Percentiles rank a stretch among this genome's conserved stretches.
Conservation (phyloP, 2,888 invertebrate species). For the Sabatieria punctata region DNA sequence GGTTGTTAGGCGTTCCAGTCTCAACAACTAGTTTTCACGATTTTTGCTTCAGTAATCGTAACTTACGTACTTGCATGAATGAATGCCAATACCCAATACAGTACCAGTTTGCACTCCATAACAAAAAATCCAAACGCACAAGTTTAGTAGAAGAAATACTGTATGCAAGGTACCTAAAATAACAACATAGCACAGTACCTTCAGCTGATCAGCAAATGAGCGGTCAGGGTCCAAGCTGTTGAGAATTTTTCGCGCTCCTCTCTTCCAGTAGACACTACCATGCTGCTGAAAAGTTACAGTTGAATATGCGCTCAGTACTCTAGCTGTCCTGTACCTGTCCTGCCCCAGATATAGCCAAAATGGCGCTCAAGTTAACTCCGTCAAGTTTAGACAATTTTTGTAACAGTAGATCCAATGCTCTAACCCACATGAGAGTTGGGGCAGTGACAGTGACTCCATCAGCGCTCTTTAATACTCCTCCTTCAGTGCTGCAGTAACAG, state of each 20-base stretch:
- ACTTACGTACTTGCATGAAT: too few species aligned
- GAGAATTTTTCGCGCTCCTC: conserved; percentile 50
- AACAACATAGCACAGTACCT: conserved; percentile 34
- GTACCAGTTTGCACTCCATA: too few species aligned
- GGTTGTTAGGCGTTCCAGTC: too few species aligned
- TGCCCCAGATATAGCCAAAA: conserved; percentile 71
- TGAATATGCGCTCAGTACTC: not conserved
- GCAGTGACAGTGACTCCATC: conserved; percentile 32
- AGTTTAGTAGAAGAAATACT: not conserved
- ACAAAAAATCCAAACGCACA: too few species aligned
- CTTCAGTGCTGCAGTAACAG: conserved; percentile 30
- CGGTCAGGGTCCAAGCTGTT: conserved; percentile 50
- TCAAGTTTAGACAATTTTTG: conserved; percentile 55
- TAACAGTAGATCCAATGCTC: conserved; percentile 75
- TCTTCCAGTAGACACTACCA: conserved; percentile 86
- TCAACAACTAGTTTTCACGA: too few species aligned
- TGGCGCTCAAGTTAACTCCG: conserved; percentile 61
- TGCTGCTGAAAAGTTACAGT: conserved; percentile 55
- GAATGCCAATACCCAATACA: too few species aligned
- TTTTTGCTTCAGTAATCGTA: too few species aligned
- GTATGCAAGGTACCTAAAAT: not conserved
- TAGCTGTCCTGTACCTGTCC: conserved; percentile 52
- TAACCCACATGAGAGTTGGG: conserved; percentile 83
- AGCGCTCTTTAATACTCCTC: conserved; percentile 27
- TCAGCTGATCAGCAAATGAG: conserved; percentile 65